These are phyloP conservation scores for Bufotes viridis DNA, from an alignment of 2,797 vertebrate species.

Conservation along the genomic window DNA sequence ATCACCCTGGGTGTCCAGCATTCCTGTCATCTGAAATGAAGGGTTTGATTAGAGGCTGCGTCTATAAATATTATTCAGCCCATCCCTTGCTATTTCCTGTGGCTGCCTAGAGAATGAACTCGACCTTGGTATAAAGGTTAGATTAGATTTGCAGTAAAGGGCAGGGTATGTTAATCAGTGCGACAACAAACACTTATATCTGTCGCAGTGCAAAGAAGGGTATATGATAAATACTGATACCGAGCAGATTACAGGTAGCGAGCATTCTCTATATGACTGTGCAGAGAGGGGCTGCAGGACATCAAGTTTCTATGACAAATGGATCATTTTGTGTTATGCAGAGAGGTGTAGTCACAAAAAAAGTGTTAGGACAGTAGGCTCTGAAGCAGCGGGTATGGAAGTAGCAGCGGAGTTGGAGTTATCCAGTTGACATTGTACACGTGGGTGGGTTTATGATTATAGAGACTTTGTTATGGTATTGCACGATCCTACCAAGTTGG, in stretches of 20 bases:
- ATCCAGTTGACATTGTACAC: too few species aligned
- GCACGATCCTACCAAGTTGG: too few species aligned
- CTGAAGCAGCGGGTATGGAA: too few species aligned
- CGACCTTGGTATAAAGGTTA: slow-evolving; percentile 60
- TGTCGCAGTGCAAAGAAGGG: not conserved
- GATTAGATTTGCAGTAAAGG: slow-evolving; percentile 58
- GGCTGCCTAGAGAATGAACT: slow-evolving; percentile 46
- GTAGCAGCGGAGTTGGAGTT: too few species aligned
- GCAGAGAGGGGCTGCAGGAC: not conserved
- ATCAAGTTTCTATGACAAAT: not conserved
- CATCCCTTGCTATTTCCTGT: slow-evolving; percentile 45
- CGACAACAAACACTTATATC: slow-evolving; percentile 50
- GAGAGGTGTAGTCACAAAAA: too few species aligned
- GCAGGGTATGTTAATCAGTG: slow-evolving; percentile 55
- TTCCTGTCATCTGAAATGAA: slow-evolving; percentile 36
- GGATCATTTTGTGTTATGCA: not conserved
- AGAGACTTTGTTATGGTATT: too few species aligned
- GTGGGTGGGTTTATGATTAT: too few species aligned
- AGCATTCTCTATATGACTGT: not conserved
- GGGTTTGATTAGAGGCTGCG: slow-evolving; percentile 38
- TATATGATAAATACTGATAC: slow-evolving; percentile 39
- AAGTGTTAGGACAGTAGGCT: too few species aligned
- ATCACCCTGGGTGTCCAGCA: slow-evolving; percentile 26
- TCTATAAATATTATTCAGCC: slow-evolving; percentile 55
- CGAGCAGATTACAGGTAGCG: not conserved